Base-by-base conservation (phyloP, 2,888 invertebrate genomes). In the Achlya flavicornis region DNA sequence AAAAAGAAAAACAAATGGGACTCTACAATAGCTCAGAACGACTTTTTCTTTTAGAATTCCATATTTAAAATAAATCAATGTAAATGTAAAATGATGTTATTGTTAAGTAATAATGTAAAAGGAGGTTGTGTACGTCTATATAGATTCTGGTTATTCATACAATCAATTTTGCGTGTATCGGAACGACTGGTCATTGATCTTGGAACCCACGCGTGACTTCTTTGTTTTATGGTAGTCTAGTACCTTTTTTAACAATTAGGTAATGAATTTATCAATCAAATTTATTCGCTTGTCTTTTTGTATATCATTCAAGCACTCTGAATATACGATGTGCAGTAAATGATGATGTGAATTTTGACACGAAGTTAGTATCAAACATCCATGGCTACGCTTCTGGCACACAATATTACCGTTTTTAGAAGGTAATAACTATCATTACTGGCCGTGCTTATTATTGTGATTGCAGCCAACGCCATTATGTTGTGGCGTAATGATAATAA, bases 81-180 rank as follows among this genome's bases (percentile, higher is more conserved):
- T 33, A 33, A 33, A 33, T 33, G 33, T 33, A 35, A 35, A 35
- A 7, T 35, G 33, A 33, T 33, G 3, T 33, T 33, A n/a, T n/a
- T n/a, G 26, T 26, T 26, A 26, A 26, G 8, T 38, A 35, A 35
- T 26, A 26, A 26, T 5, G 41, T 41, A 63, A 35, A 63, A 19
- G 43, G 35, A 53, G 61, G 63, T 63, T 67, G 64, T 57, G 16
- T 62, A 61, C 63, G 43, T 60, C 58, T 65, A 61, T 57, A 59
- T 65, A 63, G 61, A 61, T 61, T 57, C 57, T 41, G 43, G 16
- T 41, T 41, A 60, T 60, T 60, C 33, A 43, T 43, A 60, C 79
- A 84, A 86, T 85, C 81, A 76, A 82, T 88, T 86, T 78, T 68
- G 77, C 78, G 69, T 78, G 78, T 84, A 78, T 79, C 74, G 64